Base-by-base conservation (phyloP, 2,888 invertebrate genomes). In the Nemapogon koenigi region DNA sequence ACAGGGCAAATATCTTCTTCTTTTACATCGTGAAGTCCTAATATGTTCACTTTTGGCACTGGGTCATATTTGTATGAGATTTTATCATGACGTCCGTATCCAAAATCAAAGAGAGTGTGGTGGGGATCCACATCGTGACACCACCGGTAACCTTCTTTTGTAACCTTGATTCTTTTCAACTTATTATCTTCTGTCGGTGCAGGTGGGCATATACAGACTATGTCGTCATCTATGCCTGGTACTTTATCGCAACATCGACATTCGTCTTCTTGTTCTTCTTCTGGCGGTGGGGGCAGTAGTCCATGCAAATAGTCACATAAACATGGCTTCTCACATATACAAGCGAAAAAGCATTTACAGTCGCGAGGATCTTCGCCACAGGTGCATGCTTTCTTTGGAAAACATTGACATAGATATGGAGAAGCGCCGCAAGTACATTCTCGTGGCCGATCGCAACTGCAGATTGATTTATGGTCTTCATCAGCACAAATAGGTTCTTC, bases 81-180 rank as follows among this genome's bases (percentile, higher is more conserved):
- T 46, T 64, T 67, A 30, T 68, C 61, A 43, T 66, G 67, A 48
- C 57, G 61, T 4, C 50, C 61, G 45, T 76, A 78, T 2, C 56
- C 66, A 41, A 59, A 78, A 45, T 67, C 73, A 50, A 78, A 78
- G 51, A 50, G 78, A 1, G 70, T 75, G 42, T 78, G 75, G 8
- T 52, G 52, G 3, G 78, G 67, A 49, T 75, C 68, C 4, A 75
- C 62, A 29, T 68, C 66, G 30, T 62, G 62, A 43, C 78, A 76
- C 76, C 73, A 76, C 31, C 70, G 55, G 46, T 66, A 72, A 2
- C 68, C 72, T 22, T 73, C 56, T 52, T 66, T 72, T 4, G 70
- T 67, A 25, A 65, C 64, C 40, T 63, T 55, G 11, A 58, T 51
- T 51, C 44, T 63, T 51, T 67, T 71, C 13, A 72, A 40, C 45